Evolutionary conservation across 2,888 invertebrate species (phyloP).

Genomic region (Operophtera brumata): DNA sequence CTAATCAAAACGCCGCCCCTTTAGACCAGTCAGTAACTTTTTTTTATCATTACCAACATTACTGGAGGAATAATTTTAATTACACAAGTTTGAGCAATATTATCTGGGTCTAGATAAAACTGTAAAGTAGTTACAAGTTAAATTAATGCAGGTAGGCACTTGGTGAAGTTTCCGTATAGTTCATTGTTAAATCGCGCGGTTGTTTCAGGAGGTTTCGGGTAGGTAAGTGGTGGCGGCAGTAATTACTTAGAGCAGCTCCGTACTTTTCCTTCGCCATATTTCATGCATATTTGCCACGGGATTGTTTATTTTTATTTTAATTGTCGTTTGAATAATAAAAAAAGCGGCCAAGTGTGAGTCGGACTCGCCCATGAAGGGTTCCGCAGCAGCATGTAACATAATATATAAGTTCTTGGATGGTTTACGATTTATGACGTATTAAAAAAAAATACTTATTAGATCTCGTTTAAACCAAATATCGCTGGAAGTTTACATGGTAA

Average conservation of each 20-base stretch:
- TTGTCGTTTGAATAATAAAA: too few relatives aligned
- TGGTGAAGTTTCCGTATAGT: slow-evolving; percentile 39
- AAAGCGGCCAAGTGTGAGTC: too few relatives aligned
- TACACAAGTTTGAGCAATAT: slow-evolving; percentile 27
- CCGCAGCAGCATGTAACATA: too few relatives aligned
- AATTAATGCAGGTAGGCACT: slow-evolving; percentile 36
- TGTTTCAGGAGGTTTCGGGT: slow-evolving; percentile 34
- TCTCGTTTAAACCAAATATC: too few relatives aligned
- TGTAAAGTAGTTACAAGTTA: slow-evolving; percentile 34
- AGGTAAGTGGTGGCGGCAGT: slow-evolving; percentile 52
- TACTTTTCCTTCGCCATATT: slow-evolving; percentile 8
- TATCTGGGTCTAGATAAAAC: slow-evolving; percentile 32
- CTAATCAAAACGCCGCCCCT: not conserved
- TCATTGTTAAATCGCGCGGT: slow-evolving; percentile 59
- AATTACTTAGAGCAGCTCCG: slow-evolving; percentile 47
- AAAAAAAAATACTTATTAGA: too few relatives aligned
- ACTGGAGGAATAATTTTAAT: slow-evolving; percentile 25
- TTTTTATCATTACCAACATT: slow-evolving; percentile 6
- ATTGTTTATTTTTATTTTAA: not conserved
- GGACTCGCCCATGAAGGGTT: too few relatives aligned
- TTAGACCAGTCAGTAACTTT: too few relatives aligned
- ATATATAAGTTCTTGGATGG: too few relatives aligned
- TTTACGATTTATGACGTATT: too few relatives aligned
- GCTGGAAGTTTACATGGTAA: too few relatives aligned
- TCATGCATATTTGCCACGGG: slow-evolving; percentile 7